phyloP scores from a whole-genome alignment of 2,888 invertebrate species.

The Platycheirus rosarum region DNA sequence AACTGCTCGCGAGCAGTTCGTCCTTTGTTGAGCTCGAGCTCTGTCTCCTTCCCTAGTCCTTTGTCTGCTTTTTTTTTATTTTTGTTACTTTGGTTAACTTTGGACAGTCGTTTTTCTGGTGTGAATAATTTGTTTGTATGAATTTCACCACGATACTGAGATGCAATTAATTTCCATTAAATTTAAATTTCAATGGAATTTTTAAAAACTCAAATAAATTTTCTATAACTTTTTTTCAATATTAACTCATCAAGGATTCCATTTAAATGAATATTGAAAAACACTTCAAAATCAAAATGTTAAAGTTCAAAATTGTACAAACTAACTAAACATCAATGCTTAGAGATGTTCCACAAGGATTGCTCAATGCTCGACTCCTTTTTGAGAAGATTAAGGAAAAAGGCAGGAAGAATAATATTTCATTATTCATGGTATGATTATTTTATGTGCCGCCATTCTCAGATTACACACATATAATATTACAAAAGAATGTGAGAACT shows the following conservation, averaged over 20 bases:
- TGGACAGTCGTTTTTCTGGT: slow-evolving; percentile 25
- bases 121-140: slow-evolving; percentile 60
- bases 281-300: slow-evolving; percentile 25
- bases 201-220: background rate
- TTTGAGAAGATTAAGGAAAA: slow-evolving; percentile 28
- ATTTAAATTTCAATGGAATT: slow-evolving; percentile 55
- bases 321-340: background rate
- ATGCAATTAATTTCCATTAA: slow-evolving; percentile 63
- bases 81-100: slow-evolving; percentile 23
- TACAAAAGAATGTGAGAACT: slow-evolving; percentile 50
- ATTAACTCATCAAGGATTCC: slow-evolving; percentile 9
- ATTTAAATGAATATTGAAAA: slow-evolving; percentile 23
- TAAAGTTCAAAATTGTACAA: slow-evolving; percentile 16
- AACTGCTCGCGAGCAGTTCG: slow-evolving; percentile 8
- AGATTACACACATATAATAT: slow-evolving; percentile 10
- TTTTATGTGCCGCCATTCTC: slow-evolving; percentile 49
- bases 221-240: background rate
- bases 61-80: slow-evolving; percentile 8
- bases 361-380: background rate
- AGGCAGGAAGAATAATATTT: slow-evolving; percentile 41
- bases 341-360: background rate
- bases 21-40: slow-evolving; percentile 7
- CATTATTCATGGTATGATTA: slow-evolving; percentile 60
- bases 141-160: slow-evolving; percentile 19
- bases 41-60: slow-evolving; percentile 1